phyloP scores from a whole-genome alignment of 2,113 vertebrate species.

The Gobio gobio region DNA sequence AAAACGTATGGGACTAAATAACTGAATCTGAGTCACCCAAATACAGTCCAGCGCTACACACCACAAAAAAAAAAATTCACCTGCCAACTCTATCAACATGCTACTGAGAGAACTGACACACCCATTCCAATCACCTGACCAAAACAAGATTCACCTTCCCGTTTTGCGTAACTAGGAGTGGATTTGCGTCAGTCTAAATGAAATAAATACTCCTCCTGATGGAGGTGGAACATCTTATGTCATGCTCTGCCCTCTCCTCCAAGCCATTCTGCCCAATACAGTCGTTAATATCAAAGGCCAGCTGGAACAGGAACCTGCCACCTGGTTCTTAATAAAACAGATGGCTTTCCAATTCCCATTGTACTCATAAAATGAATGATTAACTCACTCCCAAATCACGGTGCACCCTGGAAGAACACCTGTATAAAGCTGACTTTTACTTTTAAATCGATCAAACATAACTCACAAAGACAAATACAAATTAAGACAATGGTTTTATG shows the following conservation, averaged over 20 bases:
- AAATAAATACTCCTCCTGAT: conserved; percentile 3
- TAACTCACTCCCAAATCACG: conserved; percentile 27
- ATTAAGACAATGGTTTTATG: neutral
- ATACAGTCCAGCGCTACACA: neutral
- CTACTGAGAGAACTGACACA: neutral
- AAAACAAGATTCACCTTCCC: conserved; percentile 34
- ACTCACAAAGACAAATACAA: neutral
- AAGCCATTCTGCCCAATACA: conserved; percentile 8
- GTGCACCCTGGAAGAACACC: conserved; percentile 17
- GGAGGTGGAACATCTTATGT: neutral
- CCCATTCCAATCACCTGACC: conserved; percentile 6
- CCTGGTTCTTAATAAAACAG: conserved; percentile 43
- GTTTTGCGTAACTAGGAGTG: conserved; percentile 22
- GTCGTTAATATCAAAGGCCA: conserved; percentile 26
- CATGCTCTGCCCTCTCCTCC: conserved; percentile 10
- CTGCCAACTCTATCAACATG: neutral
- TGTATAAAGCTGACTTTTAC: conserved; percentile 6
- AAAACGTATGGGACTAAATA: neutral
- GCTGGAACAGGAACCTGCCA: conserved; percentile 34
- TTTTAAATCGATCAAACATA: neutral
- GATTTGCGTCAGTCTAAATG: conserved; percentile 32
- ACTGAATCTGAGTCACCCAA: neutral
- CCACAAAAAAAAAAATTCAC: neutral
- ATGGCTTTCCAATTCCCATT: conserved; percentile 23
- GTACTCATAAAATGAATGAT: conserved; percentile 19